phyloP scores from a whole-genome alignment of 2,797 vertebrate genomes.

The Artibeus lituratus region DNA sequence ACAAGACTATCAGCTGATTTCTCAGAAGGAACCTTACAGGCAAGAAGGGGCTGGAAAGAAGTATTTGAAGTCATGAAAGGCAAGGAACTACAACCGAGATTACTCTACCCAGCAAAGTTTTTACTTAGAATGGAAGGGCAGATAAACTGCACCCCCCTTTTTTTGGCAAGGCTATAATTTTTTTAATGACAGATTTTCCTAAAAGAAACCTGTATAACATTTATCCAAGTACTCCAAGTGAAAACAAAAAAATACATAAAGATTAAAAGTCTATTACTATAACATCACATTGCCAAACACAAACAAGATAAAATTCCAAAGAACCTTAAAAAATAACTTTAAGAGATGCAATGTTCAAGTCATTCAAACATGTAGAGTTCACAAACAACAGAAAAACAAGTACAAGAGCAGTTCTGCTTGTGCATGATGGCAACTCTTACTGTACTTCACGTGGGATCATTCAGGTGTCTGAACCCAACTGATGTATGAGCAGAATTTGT shows the following conservation, averaged over 20 bases:
- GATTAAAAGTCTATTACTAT: conserved; percentile 63
- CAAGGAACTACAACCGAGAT: too few relatives aligned
- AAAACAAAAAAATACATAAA: conserved; percentile 62
- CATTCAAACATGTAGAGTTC: conserved; percentile 54
- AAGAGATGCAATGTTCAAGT: conserved; percentile 66
- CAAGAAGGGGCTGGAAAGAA: too few relatives aligned
- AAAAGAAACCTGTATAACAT: conserved; percentile 68
- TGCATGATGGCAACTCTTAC: conserved; percentile 41
- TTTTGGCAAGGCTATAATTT: conserved; percentile 72
- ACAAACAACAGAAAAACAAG: conserved; percentile 58
- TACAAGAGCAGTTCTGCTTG: conserved; percentile 56
- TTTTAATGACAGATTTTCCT: conserved; percentile 76
- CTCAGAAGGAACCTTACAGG: too few relatives aligned
- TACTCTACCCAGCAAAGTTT: too few relatives aligned
- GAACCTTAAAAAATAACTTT: conserved; percentile 63
- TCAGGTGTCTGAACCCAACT: not conserved
- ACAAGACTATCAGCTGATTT: too few relatives aligned
- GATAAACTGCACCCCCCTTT: too few relatives aligned
- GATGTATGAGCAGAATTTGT: conserved; percentile 27
- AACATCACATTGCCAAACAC: conserved; percentile 60
- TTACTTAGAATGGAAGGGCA: too few relatives aligned
- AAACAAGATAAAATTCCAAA: conserved; percentile 62
- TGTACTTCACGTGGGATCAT: conserved; percentile 43
- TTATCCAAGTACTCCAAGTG: conserved; percentile 62
- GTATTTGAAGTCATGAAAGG: too few relatives aligned